Evolutionary conservation across 2,888 invertebrate species (phyloP), one percentile per base, ranked within the genome.

Genomic region (Campoletis raptor): DNA sequence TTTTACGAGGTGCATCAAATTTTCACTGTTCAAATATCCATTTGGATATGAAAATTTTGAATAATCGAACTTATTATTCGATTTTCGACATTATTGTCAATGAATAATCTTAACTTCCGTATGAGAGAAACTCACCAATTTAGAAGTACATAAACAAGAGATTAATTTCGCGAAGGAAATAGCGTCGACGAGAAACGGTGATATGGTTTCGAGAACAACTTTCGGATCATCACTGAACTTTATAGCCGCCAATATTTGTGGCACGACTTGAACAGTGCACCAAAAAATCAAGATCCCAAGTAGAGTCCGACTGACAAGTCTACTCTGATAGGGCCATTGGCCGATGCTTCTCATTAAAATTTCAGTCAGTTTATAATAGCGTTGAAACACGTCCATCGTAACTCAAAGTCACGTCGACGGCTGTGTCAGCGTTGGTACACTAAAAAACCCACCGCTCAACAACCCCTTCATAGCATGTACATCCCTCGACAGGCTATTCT

Each of bases 241-340:
- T 42, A 72, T 24, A 21, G 18, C 64, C 0, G 83, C 83, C 30
- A 36, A 30, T 78, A 72, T 54, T 54, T 72, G 52, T 21, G 64
- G 69, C 5, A 57, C 52, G 7, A 72, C 52, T 45, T 78, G 70
- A n/a, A 30, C 18, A 6, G 70, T 36, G 15, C 48, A 42, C 6
- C 78, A 24, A 64, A 64, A 30, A 21, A 77, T n/a, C 24, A 64
- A 40, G 18, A 79, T 24, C 30, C 15, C 66, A 24, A 67, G 54
- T 42, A 79, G 18, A 54, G 37, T 30, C 12, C 69, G 48, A 36
- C 78, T 52, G 3, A 10, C 72, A 2, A 37, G 61, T 76, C 21
- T 57, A n/a, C 24, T 76, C 76, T 82, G 82, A 70, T 76, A 76
- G 5, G 82, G 82, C 82, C 82, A 82, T 54, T 69, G 69, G 21